These are phyloP conservation scores for Alethe castanea DNA, from an alignment of 2,113 vertebrate genomes.

Conservation along the genomic window DNA sequence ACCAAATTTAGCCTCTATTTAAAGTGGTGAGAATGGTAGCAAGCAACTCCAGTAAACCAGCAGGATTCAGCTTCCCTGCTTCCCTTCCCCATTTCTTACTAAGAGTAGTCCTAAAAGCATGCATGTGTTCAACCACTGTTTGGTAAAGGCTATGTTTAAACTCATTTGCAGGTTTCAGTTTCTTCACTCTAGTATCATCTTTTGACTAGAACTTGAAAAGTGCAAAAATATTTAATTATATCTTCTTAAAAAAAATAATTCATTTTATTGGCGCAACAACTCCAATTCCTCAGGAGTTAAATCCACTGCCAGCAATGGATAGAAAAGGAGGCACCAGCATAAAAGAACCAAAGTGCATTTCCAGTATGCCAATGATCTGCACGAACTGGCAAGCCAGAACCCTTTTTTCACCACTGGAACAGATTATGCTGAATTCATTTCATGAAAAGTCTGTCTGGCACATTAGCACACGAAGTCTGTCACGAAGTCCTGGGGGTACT, in stretches of 20 bases:
- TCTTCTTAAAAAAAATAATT: slow-evolving; percentile 49
- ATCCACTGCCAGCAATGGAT: slow-evolving; percentile 68
- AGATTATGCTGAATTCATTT: slow-evolving; percentile 27
- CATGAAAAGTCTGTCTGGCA: not conserved
- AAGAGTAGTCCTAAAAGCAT: not conserved
- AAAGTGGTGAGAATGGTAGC: not conserved
- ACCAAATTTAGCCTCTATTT: not conserved
- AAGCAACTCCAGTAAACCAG: not conserved
- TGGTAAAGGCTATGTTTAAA: not conserved
- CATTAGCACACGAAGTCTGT: slow-evolving; percentile 71
- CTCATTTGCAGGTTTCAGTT: not conserved
- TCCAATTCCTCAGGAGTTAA: not conserved
- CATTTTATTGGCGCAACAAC: slow-evolving; percentile 4
- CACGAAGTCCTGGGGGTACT: slow-evolving; percentile 70
- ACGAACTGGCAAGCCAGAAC: slow-evolving; percentile 20
- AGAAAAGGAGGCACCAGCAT: slow-evolving; percentile 36
- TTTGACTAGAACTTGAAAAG: slow-evolving; percentile 51
- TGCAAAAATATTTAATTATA: slow-evolving; percentile 66
- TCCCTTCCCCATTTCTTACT: not conserved
- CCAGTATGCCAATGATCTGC: slow-evolving; percentile 46
- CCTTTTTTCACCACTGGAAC: not conserved
- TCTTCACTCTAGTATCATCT: not conserved
- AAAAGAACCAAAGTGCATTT: slow-evolving; percentile 70
- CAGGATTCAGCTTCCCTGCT: not conserved
- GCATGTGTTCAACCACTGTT: not conserved